These are phyloP conservation scores for Ganaspis sp. DNA, from an alignment of 1,140 invertebrate species.

Conservation along the genomic window DNA sequence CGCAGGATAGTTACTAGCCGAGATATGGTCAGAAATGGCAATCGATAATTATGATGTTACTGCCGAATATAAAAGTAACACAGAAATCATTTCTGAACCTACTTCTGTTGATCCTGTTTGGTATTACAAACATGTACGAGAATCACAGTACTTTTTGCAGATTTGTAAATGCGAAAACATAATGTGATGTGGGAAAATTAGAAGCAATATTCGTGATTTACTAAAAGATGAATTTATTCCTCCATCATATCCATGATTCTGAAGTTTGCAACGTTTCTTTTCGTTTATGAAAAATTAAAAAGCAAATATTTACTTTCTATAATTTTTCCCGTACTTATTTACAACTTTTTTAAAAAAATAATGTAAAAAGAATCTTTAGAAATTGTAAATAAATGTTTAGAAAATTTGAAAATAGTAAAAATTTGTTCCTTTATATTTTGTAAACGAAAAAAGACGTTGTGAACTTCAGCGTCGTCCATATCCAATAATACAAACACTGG, in stretches of 20 bases:
- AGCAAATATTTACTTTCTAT: too few species aligned
- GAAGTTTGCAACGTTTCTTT: too few species aligned
- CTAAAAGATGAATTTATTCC: neutral
- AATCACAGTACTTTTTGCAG: slow-evolving; percentile 36
- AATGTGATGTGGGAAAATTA: slow-evolving; percentile 13
- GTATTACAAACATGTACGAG: slow-evolving; percentile 29
- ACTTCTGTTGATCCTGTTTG: slow-evolving; percentile 17
- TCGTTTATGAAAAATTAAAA: too few species aligned
- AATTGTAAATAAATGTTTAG: too few species aligned
- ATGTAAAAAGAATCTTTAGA: too few species aligned
- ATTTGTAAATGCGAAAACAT: slow-evolving; percentile 21
- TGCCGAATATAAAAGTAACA: neutral
- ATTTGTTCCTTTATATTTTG: too few species aligned
- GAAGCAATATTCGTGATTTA: slow-evolving; percentile 1
- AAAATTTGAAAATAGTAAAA: too few species aligned
- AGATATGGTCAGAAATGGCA: slow-evolving; percentile 57
- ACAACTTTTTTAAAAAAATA: too few species aligned
- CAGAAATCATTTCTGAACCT: neutral
- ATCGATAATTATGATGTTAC: slow-evolving; percentile 54
- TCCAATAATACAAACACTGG: neutral
- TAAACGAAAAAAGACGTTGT: too few species aligned
- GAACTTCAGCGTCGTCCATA: too few species aligned
- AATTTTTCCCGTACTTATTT: too few species aligned
- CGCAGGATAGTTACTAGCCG: slow-evolving; percentile 59
- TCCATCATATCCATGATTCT: neutral